These are phyloP conservation scores for Stercorarius parasiticus DNA, from an alignment of 2,113 vertebrate genomes.

Conservation along the genomic window DNA sequence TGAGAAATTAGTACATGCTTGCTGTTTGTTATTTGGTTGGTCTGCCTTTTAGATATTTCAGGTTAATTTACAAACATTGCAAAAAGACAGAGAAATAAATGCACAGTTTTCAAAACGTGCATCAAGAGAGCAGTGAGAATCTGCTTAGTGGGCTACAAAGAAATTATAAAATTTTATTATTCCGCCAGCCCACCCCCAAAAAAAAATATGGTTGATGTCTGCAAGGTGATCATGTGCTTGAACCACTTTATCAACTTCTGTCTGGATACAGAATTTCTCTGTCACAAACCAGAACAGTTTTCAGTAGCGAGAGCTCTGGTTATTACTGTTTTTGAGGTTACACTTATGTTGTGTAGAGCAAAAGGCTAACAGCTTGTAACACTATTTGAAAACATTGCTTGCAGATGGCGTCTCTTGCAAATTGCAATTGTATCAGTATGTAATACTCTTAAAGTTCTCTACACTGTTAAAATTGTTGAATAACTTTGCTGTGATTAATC, in stretches of 20 bases:
- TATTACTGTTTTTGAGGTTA: background rate
- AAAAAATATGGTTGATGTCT: background rate
- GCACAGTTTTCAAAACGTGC: background rate
- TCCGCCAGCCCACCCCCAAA: accelerated
- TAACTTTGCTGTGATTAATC: background rate
- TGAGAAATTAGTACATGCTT: background rate
- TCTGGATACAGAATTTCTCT: background rate
- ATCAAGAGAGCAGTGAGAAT: background rate
- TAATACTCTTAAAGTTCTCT: background rate
- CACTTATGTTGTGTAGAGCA: background rate
- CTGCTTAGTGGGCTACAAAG: background rate
- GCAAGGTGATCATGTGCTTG: background rate
- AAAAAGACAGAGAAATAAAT: background rate
- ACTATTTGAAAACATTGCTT: background rate
- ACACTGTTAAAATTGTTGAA: background rate
- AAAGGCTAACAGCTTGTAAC: background rate
- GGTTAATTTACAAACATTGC: background rate
- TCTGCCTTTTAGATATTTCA: background rate
- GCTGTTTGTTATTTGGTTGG: background rate
- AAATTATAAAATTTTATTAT: background rate
- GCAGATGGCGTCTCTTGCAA: background rate
- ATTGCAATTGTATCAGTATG: background rate
- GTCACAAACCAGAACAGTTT: background rate
- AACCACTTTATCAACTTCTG: background rate
- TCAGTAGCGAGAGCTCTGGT: background rate